A percentile compares a stretch with the other conserved stretches of the same genome.
Conservation (phyloP, 2,113 vertebrate genomes). For the Brienomyrus longianalis region DNA sequence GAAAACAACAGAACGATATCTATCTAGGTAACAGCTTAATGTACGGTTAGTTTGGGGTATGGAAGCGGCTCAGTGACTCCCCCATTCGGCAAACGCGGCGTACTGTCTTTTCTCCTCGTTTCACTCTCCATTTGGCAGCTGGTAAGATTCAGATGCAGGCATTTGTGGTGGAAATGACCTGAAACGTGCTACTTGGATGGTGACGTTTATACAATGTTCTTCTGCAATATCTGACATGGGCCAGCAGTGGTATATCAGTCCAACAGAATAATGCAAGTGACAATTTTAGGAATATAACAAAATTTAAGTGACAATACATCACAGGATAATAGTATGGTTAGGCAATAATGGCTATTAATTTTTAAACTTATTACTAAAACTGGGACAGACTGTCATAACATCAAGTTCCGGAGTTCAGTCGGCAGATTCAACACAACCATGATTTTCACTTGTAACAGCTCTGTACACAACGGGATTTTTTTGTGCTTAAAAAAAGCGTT, state of each 20-base stretch:
- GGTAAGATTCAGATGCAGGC: neutral
- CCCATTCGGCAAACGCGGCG: neutral
- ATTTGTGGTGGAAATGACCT: neutral
- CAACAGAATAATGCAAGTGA: neutral
- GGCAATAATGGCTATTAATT: neutral
- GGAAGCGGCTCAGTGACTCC: neutral
- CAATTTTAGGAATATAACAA: neutral
- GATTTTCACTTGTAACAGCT: neutral
- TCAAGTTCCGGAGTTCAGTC: neutral
- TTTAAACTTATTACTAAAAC: neutral
- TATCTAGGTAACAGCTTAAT: neutral
- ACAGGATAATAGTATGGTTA: neutral
- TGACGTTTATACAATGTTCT: neutral
- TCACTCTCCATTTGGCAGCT: neutral
- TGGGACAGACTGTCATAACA: neutral
- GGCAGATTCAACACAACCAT: neutral
- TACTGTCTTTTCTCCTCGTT: neutral
- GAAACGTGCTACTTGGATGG: neutral
- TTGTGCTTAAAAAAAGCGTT: neutral
- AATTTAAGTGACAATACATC: neutral
- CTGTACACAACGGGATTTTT: neutral
- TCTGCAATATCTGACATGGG: neutral
- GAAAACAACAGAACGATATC: neutral
- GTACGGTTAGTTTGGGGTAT: neutral
- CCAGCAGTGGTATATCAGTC: neutral